Conservation (phyloP, 1,140 invertebrate genomes). For the Drosophila mojavensis region DNA sequence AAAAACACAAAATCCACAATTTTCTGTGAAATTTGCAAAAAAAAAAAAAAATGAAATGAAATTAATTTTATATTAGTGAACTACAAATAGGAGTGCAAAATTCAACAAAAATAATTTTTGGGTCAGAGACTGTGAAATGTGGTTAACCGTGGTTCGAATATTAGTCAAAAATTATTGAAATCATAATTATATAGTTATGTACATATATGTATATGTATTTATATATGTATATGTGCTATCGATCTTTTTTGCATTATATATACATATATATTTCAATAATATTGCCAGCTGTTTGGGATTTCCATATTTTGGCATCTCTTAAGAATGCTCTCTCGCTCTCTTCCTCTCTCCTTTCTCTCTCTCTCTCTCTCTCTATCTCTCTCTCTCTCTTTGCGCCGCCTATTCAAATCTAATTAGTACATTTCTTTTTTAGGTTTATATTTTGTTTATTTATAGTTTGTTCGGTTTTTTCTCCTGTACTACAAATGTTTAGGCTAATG, state of each 20-base stretch:
- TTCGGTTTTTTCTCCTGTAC: conserved; percentile 25
- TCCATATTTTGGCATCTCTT: neutral
- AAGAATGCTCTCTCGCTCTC: neutral
- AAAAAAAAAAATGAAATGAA: neutral
- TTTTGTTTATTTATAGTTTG: conserved; percentile 65
- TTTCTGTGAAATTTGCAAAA: conserved; percentile 24
- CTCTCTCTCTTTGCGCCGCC: neutral
- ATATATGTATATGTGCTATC: neutral
- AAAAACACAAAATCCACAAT: conserved; percentile 24
- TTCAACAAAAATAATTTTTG: neutral
- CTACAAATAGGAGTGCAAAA: neutral
- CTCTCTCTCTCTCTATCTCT: conserved; percentile 9
- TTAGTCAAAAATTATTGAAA: neutral
- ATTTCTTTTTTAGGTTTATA: conserved; percentile 38
- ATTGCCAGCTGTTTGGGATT: neutral
- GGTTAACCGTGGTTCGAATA: no score
- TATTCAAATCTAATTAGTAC: conserved; percentile 67
- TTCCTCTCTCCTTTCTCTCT: neutral
- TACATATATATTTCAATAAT: neutral
- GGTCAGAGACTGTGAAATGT: no score
- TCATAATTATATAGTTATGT: neutral
- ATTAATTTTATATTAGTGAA: conserved; percentile 10
- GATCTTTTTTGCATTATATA: neutral
- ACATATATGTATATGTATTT: neutral
- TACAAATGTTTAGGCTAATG: conserved; percentile 51